Evolutionary conservation across 2,888 invertebrate species (phyloP), one percentile per base, ranked within the genome.

Genomic region (Rutpela maculata): DNA sequence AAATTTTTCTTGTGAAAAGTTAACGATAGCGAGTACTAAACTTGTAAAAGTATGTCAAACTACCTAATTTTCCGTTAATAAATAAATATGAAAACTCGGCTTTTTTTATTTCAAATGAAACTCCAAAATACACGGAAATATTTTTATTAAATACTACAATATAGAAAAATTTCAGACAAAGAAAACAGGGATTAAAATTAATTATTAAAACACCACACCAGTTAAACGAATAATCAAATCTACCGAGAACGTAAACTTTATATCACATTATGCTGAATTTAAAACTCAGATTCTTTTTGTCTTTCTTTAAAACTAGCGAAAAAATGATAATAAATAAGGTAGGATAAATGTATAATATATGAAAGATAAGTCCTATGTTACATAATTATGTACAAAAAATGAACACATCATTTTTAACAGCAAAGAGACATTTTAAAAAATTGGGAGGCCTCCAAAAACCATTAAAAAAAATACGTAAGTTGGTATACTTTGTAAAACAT

Each of bases 181-280:
- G 57, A 78, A 71, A 70, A 77, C 71, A 70, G 65, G 12, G 55
- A 65, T 60, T 56, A 72, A 72, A 56, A 62, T 50, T 72, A 60
- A 19, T 69, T 57, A 72, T 18, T 69, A 63, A 77, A 76, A 78
- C 71, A 80, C 78, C 80, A 80, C 80, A 80, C 80, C 80, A 70
- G 60, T 67, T 78, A 80, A 80, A 73, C 75, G 73, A 75, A 76
- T 57, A 55, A 55, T 65, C 15, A 65, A 74, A 76, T 74, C 75
- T 63, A 68, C 26, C 63, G 19, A 76, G 74, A 77, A 60, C 59
- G 50, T 71, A 59, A 73, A 73, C 67, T 77, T 74, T 56, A 74
- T 80, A 80, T 80, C 80, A 80, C 80, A 80, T 75, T 79, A 75
- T 76, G 73, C 78, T 78, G 78, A 80, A 76, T 68, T 69, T 26